Conservation (phyloP, 2,113 vertebrate genomes). For the Psettodes erumei region DNA sequence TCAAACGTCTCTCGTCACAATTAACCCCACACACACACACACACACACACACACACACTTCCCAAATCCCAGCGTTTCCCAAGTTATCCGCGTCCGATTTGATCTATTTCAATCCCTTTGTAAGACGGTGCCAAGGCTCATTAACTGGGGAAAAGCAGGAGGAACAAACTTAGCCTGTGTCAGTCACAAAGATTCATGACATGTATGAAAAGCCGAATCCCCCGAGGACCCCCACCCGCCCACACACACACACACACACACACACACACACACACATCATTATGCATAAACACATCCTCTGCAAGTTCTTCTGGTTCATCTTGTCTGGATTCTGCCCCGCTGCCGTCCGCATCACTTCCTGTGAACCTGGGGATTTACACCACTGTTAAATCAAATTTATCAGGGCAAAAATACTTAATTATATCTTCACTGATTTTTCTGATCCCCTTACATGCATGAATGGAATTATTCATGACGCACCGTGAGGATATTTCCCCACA, state of each 20-base stretch:
- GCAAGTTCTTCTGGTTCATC: conserved; percentile 41
- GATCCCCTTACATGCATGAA: not conserved
- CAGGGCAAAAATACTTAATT: not conserved
- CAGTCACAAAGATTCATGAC: conserved; percentile 66
- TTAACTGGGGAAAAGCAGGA: conserved; percentile 47
- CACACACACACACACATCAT: no score
- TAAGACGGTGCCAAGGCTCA: conserved; percentile 63
- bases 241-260: no score
- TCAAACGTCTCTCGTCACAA: conserved; percentile 21
- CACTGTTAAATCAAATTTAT: not conserved
- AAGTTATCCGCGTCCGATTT: conserved; percentile 53
- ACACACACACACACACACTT: no score
- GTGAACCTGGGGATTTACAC: not conserved
- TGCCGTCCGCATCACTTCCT: conserved; percentile 18
- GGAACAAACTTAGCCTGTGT: conserved; percentile 57
- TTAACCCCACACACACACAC: no score
- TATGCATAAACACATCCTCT: conserved; percentile 58
- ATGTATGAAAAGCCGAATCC: conserved; percentile 39
- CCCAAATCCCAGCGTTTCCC: conserved; percentile 45
- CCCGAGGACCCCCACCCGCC: no score
- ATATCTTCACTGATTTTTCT: not conserved
- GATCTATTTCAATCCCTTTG: conserved; percentile 61
- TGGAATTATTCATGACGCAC: not conserved
- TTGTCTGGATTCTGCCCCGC: conserved; percentile 49
- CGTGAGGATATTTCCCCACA: not conserved